Conservation (phyloP, 2,113 vertebrate species). For the Syngnathus floridae region DNA sequence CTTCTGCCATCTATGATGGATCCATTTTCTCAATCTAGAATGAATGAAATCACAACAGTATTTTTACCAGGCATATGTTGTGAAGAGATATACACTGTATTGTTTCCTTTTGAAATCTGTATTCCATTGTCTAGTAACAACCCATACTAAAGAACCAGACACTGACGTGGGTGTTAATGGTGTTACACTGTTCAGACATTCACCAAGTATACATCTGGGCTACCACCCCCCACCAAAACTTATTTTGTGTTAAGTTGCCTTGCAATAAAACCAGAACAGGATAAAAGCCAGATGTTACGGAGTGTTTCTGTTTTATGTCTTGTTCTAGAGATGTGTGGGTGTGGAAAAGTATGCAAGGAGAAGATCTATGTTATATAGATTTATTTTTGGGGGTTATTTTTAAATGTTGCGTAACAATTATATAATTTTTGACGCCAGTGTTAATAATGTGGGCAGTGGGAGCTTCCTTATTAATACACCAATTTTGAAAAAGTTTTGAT, state of each 20-base stretch:
- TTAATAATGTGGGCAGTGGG: background rate
- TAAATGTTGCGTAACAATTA: too few species aligned
- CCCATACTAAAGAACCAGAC: background rate
- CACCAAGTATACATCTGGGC: background rate
- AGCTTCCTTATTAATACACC: background rate
- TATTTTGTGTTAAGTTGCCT: constrained; percentile 3
- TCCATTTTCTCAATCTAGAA: background rate
- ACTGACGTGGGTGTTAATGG: background rate
- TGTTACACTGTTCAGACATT: background rate
- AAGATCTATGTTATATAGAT: background rate
- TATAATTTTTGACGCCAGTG: background rate
- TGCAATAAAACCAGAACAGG: constrained; percentile 1
- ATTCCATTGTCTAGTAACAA: background rate
- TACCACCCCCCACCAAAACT: background rate
- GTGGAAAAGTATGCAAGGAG: background rate
- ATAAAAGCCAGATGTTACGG: constrained; percentile 1
- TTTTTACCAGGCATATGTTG: background rate
- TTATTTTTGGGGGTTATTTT: too few species aligned
- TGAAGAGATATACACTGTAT: too few species aligned
- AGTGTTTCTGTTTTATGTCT: background rate
- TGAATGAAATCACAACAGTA: background rate
- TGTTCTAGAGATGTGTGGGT: background rate
- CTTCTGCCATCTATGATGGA: background rate
- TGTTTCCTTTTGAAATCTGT: background rate
- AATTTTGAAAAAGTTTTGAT: background rate